Conservation (phyloP, 2,888 invertebrate species). For the Coleophora flavipennella region DNA sequence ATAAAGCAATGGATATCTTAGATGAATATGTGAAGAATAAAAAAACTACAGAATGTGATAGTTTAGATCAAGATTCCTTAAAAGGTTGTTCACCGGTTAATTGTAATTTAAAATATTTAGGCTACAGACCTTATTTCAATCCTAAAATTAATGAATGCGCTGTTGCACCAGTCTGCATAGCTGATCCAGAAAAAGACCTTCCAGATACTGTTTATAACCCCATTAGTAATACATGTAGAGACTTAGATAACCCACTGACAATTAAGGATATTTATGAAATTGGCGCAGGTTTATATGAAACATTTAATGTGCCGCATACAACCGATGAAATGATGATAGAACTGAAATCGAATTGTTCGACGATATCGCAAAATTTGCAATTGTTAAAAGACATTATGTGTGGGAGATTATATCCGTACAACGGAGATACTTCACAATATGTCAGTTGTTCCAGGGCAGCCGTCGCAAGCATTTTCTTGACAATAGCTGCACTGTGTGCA, state of each 20-base stretch:
- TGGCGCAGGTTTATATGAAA: constrained; percentile 34
- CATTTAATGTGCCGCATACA: constrained; percentile 2
- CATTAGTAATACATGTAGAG: constrained; percentile 38
- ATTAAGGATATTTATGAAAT: constrained; percentile 42
- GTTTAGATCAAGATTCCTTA: constrained; percentile 39
- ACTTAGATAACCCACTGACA: constrained; percentile 34
- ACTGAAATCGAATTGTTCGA: constrained; percentile 41
- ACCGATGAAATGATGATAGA: constrained; percentile 18
- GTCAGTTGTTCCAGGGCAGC: constrained; percentile 14
- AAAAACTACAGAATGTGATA: constrained; percentile 26
- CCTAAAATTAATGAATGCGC: constrained; percentile 26
- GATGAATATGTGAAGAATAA: constrained; percentile 19
- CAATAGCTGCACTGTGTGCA: background rate
- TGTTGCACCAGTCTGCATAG: constrained; percentile 29
- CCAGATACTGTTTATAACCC: constrained; percentile 43
- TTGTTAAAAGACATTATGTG: constrained; percentile 38
- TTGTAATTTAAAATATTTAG: constrained; percentile 47
- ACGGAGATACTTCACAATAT: constrained; percentile 26
- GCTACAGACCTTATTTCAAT: constrained; percentile 35
- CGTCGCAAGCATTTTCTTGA: constrained; percentile 23
- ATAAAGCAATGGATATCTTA: constrained; percentile 14
- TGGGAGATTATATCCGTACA: constrained; percentile 33
- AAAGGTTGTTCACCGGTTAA: constrained; percentile 37
- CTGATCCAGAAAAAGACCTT: constrained; percentile 25
- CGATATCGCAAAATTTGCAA: constrained; percentile 47